Percentiles rank a stretch among this genome's conserved stretches.
These are phyloP conservation scores for Enhydra lutris DNA, from an alignment of 2,113 vertebrate species.

Conservation along the genomic window DNA sequence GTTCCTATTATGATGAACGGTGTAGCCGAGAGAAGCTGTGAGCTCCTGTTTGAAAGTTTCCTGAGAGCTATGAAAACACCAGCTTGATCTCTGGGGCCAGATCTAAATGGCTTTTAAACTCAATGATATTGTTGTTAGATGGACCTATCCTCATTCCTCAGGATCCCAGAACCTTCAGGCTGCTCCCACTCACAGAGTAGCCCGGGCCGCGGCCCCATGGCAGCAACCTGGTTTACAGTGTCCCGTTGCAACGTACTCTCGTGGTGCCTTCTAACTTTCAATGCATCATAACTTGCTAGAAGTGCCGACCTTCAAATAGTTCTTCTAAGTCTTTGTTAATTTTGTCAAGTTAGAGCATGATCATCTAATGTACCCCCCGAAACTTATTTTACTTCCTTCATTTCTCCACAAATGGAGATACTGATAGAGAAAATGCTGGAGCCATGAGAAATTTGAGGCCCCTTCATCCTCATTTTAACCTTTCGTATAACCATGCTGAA, in stretches of 20 bases:
- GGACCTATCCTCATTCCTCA: fast-evolving
- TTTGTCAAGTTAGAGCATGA: background rate
- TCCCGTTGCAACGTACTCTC: no score
- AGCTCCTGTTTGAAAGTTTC: background rate
- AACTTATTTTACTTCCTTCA: background rate
- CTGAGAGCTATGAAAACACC: background rate
- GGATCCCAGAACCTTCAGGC: background rate
- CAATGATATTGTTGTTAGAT: background rate
- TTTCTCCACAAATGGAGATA: background rate
- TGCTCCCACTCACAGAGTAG: background rate
- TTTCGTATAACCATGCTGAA: background rate
- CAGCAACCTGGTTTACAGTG: fast-evolving
- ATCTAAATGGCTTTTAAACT: background rate
- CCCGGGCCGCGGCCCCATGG: background rate
- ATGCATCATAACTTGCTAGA: background rate
- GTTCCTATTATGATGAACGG: background rate
- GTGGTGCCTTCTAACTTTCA: background rate
- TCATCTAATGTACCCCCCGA: background rate
- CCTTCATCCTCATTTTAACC: background rate
- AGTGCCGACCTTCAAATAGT: background rate
- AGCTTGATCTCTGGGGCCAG: background rate
- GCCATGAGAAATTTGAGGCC: background rate
- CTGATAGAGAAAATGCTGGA: background rate
- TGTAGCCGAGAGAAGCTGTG: background rate
- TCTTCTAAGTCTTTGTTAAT: background rate